Conservation (phyloP, 2,888 invertebrate species). For the Eupithecia insigniata region DNA sequence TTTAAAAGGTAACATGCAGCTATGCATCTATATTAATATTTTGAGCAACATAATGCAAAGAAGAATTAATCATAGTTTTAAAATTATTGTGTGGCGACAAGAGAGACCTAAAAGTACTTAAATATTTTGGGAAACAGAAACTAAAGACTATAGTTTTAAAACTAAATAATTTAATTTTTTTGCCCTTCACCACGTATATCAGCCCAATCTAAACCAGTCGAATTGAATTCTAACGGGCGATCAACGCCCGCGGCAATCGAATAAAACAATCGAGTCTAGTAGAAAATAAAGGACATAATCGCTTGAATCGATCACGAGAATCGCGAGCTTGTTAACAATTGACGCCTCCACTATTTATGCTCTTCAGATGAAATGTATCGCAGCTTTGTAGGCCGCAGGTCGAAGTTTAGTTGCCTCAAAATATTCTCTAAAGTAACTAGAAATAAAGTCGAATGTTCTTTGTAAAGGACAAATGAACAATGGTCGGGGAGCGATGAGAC, state of each 20-base stretch:
- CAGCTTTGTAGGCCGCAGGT: slow-evolving; percentile 79
- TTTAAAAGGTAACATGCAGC: neutral
- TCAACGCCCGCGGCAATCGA: slow-evolving; percentile 64
- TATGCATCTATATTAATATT: too few species aligned
- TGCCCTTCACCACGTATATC: neutral
- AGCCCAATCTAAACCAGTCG: slow-evolving; percentile 41
- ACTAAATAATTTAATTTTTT: neutral
- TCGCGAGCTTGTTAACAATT: slow-evolving; percentile 82
- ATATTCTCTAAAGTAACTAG: slow-evolving; percentile 33
- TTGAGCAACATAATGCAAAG: neutral
- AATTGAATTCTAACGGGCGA: slow-evolving; percentile 60
- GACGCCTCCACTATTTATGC: slow-evolving; percentile 81
- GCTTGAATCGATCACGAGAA: slow-evolving; percentile 80
- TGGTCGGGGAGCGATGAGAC: slow-evolving; percentile 70
- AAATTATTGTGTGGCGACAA: neutral
- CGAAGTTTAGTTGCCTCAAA: slow-evolving; percentile 52
- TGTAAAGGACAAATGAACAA: slow-evolving; percentile 59
- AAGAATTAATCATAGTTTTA: neutral
- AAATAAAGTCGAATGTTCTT: slow-evolving; percentile 54
- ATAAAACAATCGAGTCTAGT: slow-evolving; percentile 75
- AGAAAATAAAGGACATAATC: slow-evolving; percentile 79
- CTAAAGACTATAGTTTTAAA: neutral
- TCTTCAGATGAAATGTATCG: slow-evolving; percentile 80
- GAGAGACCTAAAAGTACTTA: too few species aligned
- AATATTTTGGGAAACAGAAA: neutral